A percentile compares a stretch with the other conserved stretches of the same genome.
These are phyloP conservation scores for Gnathonemus echidnorhynchus DNA, from an alignment of 2,113 vertebrate genomes.

Conservation along the genomic window DNA sequence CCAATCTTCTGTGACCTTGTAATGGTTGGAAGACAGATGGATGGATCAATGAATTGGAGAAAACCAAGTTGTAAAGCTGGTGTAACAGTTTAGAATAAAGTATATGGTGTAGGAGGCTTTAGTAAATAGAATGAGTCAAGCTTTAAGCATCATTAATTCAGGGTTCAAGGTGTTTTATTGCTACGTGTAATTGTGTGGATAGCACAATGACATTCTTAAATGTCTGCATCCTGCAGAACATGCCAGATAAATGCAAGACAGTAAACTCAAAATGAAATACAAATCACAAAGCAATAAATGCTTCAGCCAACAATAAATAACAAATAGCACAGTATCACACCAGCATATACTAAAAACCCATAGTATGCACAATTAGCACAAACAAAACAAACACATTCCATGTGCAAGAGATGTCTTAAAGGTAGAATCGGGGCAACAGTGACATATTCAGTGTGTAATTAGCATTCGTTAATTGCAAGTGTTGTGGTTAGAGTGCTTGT, in stretches of 20 bases:
- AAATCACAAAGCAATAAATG: neutral
- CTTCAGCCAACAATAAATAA: neutral
- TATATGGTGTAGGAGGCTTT: neutral
- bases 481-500: neutral
- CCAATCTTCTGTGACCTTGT: neutral
- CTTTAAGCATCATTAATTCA: neutral
- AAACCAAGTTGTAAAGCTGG: neutral
- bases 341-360: neutral
- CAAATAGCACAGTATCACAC: neutral
- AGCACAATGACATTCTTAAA: neutral
- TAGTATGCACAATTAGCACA: neutral
- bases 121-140: neutral
- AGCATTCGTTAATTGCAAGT: neutral
- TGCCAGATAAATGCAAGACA: neutral
- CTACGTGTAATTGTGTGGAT: neutral
- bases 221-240: neutral
- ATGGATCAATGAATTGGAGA: neutral
- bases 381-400: neutral
- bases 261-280: neutral
- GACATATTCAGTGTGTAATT: neutral
- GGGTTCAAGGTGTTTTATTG: neutral
- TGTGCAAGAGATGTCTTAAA: neutral
- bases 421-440: neutral
- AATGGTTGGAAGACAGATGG: neutral
- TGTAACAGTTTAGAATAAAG: neutral